Conservation (phyloP, 2,888 invertebrate genomes). For the Drosophila rellima region DNA sequence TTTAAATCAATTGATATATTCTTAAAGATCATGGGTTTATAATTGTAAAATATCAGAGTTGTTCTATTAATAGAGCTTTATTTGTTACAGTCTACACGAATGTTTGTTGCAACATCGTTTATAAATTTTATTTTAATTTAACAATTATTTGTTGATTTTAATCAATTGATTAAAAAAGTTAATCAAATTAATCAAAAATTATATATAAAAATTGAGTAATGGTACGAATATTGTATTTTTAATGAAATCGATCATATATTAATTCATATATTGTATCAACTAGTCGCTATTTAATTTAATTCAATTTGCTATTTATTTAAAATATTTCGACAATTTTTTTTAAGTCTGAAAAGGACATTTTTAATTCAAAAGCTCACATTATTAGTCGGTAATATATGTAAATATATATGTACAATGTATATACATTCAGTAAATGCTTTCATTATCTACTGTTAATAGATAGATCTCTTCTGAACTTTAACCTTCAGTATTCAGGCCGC, state of each 20-base stretch:
- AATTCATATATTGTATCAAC: too few relatives aligned
- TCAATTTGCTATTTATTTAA: background rate
- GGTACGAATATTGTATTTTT: background rate
- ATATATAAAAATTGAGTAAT: background rate
- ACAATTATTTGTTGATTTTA: background rate
- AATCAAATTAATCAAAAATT: background rate
- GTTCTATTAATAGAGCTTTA: background rate
- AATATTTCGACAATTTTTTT: background rate
- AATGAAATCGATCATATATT: background rate
- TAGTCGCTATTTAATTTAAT: too few relatives aligned
- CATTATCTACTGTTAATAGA: background rate
- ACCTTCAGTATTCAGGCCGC: constrained; percentile 1
- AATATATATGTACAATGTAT: background rate
- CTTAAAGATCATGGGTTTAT: background rate
- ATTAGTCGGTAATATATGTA: background rate
- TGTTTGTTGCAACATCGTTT: too few relatives aligned
- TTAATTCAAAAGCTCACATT: background rate
- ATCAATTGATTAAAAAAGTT: background rate
- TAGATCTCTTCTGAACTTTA: constrained; percentile 8
- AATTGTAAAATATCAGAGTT: background rate
- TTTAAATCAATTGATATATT: background rate
- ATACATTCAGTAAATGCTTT: background rate
- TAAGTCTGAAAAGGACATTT: background rate
- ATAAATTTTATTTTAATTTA: background rate
- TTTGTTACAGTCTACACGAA: background rate